These are phyloP conservation scores for Deilephila elpenor DNA, from an alignment of 2,888 invertebrate species.

Conservation along the genomic window DNA sequence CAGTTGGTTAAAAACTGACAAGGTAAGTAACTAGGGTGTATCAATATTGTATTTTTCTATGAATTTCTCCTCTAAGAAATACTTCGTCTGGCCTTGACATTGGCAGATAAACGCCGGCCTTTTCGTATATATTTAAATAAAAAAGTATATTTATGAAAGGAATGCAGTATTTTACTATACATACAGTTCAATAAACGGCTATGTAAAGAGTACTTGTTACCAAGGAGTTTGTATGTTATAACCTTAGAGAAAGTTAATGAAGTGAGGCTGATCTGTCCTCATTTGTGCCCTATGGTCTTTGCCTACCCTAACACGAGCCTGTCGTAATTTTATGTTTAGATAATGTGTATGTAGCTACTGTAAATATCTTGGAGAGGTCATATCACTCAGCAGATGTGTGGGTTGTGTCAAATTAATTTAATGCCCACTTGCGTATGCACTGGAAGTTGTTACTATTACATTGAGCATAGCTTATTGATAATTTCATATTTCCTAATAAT, in stretches of 20 bases:
- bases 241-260: too few relatives aligned
- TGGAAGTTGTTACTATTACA: neutral
- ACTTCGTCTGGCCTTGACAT: neutral
- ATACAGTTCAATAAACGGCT: too few relatives aligned
- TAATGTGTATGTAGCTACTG: neutral
- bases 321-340: too few relatives aligned
- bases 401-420: slow-evolving; percentile 24
- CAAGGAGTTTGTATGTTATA: too few relatives aligned
- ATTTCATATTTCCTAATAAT: neutral
- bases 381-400: slow-evolving; percentile 1
- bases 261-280: too few relatives aligned
- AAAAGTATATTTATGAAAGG: too few relatives aligned
- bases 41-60: slow-evolving; percentile 15
- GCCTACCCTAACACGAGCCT: too few relatives aligned
- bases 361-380: neutral
- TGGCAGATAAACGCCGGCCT: slow-evolving; percentile 1
- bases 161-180: too few relatives aligned
- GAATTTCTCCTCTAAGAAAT: neutral
- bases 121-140: neutral
- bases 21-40: slow-evolving; percentile 70
- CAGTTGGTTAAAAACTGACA: slow-evolving; percentile 91
- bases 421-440: neutral
- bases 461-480: slow-evolving; percentile 6
- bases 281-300: too few relatives aligned
- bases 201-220: too few relatives aligned